Evolutionary conservation across 2,113 vertebrate species (phyloP).

Genomic region (Suncus etruscus): DNA sequence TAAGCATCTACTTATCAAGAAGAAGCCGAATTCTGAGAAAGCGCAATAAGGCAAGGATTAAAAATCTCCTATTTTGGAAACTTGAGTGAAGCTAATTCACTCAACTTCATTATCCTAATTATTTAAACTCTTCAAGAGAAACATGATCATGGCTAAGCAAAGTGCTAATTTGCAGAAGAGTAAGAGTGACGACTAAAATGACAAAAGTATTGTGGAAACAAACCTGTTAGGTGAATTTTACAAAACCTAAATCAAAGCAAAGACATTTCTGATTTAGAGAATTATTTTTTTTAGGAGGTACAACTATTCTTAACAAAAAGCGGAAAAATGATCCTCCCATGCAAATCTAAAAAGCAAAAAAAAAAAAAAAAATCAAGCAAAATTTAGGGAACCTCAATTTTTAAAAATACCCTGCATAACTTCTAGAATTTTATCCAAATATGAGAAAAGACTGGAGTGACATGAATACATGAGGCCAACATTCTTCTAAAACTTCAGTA

Average conservation of each 20-base stretch:
- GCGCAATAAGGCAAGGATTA: slow-evolving; percentile 77
- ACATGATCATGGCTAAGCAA: slow-evolving; percentile 74
- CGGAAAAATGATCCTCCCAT: slow-evolving; percentile 54
- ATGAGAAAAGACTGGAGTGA: slow-evolving; percentile 43
- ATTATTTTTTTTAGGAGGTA: slow-evolving; percentile 2
- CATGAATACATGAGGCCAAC: slow-evolving; percentile 63
- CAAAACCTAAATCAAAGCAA: slow-evolving; percentile 48
- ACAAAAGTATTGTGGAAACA: not conserved
- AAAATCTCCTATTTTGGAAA: slow-evolving; percentile 53
- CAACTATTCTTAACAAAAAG: slow-evolving; percentile 54
- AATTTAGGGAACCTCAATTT: slow-evolving; percentile 51
- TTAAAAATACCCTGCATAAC: slow-evolving; percentile 68
- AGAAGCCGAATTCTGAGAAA: slow-evolving; percentile 65
- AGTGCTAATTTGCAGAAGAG: slow-evolving; percentile 81
- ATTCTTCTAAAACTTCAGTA: slow-evolving; percentile 83
- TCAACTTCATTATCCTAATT: slow-evolving; percentile 55
- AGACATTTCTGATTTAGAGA: not conserved
- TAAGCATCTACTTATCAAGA: slow-evolving; percentile 33
- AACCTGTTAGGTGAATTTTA: slow-evolving; percentile 12
- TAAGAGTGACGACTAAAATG: not conserved
- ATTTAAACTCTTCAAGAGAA: slow-evolving; percentile 58
- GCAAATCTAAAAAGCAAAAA: slow-evolving; percentile 39
- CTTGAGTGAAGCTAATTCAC: slow-evolving; percentile 41
- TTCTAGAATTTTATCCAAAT: slow-evolving; percentile 46
- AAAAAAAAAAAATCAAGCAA: slow-evolving; percentile 48